phyloP scores from a whole-genome alignment of 2,797 vertebrate species.

The Florisuga fusca region DNA sequence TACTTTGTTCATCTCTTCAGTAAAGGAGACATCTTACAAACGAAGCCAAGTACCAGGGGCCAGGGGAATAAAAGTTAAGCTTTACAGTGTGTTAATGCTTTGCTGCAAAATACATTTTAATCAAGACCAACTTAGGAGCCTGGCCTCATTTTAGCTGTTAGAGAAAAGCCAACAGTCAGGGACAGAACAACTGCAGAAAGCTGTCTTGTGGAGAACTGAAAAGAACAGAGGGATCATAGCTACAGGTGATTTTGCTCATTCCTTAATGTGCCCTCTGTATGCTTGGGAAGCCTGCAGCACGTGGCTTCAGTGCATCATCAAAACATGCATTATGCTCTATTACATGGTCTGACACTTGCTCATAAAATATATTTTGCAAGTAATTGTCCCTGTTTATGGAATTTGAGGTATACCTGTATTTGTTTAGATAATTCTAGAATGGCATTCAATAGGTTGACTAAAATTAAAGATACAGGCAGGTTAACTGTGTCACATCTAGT shows the following conservation, averaged over 20 bases:
- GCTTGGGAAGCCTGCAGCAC: neutral
- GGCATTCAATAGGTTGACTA: neutral
- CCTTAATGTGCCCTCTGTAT: neutral
- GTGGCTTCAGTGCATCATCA: neutral
- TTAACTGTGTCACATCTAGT: accelerated
- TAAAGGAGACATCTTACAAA: neutral
- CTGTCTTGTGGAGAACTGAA: neutral
- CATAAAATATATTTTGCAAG: neutral
- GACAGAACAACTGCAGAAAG: neutral
- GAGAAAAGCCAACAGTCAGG: neutral
- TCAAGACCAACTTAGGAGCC: neutral
- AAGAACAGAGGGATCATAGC: neutral
- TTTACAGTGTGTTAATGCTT: neutral
- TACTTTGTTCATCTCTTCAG: neutral
- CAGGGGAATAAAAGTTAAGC: neutral
- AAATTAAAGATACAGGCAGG: neutral
- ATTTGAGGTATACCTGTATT: neutral
- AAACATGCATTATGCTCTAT: neutral
- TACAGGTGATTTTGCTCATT: neutral
- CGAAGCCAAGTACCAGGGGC: neutral
- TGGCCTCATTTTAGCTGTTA: neutral
- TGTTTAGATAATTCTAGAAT: neutral
- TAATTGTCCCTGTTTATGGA: neutral
- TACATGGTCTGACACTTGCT: neutral
- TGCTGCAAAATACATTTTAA: neutral